Base-by-base conservation (phyloP, 2,113 vertebrate species). In the Rhinopithecus roxellana region DNA sequence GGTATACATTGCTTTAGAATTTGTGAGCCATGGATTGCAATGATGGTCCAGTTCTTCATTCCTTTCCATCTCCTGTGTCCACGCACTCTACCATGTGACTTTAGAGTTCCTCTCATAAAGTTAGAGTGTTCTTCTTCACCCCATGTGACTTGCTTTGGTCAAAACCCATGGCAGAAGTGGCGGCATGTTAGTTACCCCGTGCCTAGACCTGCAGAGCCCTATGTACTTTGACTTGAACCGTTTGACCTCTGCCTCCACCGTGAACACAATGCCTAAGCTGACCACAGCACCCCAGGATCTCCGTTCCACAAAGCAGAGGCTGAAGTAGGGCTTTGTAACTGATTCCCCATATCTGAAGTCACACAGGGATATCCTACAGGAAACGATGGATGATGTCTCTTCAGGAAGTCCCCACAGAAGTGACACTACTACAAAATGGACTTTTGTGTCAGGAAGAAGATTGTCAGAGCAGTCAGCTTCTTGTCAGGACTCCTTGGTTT, bases 171-270 rank as follows among this genome's bases (percentile, higher is more conserved):
- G 50, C 32, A 38, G 45, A 57, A 59, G 3, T 5, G 38, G 30
- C 30, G 11, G 0, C 0, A 1, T 0, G 8, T 3, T 17, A 23
- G 52, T 55, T 55, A 55, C 59, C 32, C 14, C 13, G 20, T 48
- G 43, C 0, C 30, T 3, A 6, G 17, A 8, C 20, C 67, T 77
- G 55, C 7, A 27, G 30, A 69, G 7, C 16, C 5, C 9, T n/a
- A 38, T 27, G 1, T 30, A 6, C 13, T 77, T 45, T 59, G 70
- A 2, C 35, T 77, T 59, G 11, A 9, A 43, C 0, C 27, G 13
- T 38, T 82, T 72, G 30, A 17, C 32, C 18, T 52, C 45, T 18
- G 3, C 27, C 35, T 72, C 38, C 18, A 13, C 32, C 0, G 1
- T 8, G 2, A 88, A 40, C 43, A 12, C 32, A 32, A 55, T 11